Evolutionary conservation across 2,113 vertebrate genomes (phyloP), one percentile per base, ranked within the genome.

Genomic region (Osmerus mordax): DNA sequence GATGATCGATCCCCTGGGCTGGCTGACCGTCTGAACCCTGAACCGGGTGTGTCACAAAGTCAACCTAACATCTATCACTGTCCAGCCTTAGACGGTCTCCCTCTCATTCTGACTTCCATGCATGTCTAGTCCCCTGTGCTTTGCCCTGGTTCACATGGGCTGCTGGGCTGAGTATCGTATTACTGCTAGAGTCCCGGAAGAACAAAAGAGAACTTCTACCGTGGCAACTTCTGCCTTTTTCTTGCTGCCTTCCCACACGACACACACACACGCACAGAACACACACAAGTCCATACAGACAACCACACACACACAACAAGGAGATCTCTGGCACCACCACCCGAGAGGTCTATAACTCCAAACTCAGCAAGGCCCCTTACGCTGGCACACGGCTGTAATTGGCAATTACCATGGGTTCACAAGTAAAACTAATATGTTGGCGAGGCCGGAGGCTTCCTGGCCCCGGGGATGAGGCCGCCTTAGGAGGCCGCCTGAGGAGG

Each of bases 361-460:
- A 71, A 47, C 71, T 58, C 71, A 67, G 59, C 65, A 36, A 53
- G 25, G 59, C 61, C 65, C 55, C 62, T 70, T 61, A 16, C 56
- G 19, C 55, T 78, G 70, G 70, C 70, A 73, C 64, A 41, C 60
- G 15, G 29, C 23, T 75, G 70, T 72, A 70, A 75, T 72, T 75
- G 69, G 62, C 74, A 80, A 77, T 75, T 83, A 73, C 68, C 29
- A 6, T 16, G 53, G 68, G 55, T 71, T 80, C 25, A 56, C 60
- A 79, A 72, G 70, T 67, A 83, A 83, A 77, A 77, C 67, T 75
- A 75, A 83, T 65, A 78, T 19, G 63, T 70, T 69, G 58, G 72
- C 72, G 65, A n/a, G 41, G 54, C 25, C 54, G 13, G n/a, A 21
- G 65, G 36, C 55, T 28, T 36, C 14, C 65, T 67, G 66, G 65